Percentiles rank a stretch among this genome's conserved stretches.
phyloP scores from a whole-genome alignment of 2,797 vertebrate species.

The Myotis planiceps region DNA sequence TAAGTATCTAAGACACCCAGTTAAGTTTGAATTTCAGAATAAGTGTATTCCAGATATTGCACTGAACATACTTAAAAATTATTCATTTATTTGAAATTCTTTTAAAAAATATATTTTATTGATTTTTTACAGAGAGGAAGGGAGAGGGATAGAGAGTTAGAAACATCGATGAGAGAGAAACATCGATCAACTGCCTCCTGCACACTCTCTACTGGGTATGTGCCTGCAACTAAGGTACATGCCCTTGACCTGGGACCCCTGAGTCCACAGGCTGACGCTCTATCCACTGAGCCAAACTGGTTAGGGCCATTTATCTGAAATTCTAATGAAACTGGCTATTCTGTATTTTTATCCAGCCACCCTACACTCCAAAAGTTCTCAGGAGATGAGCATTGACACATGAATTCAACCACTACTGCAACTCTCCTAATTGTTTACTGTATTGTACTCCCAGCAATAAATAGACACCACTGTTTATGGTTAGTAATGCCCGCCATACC shows the following conservation, averaged over 20 bases:
- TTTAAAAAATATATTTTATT: too few species aligned
- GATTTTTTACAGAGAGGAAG: too few species aligned
- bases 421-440: background rate
- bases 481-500: background rate
- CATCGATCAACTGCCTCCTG: too few species aligned
- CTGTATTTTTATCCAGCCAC: background rate
- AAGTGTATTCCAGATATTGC: background rate
- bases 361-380: background rate
- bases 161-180: too few species aligned
- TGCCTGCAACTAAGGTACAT: too few species aligned
- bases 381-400: background rate
- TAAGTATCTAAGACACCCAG: background rate
- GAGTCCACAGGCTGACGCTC: too few species aligned
- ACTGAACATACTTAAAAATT: background rate
- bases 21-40: background rate
- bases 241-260: too few species aligned
- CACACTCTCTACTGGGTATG: too few species aligned
- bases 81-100: background rate
- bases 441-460: background rate
- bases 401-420: background rate
- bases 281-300: too few species aligned
- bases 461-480: background rate
- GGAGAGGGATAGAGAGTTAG: too few species aligned
- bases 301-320: background rate
- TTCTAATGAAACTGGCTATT: background rate